Evolutionary conservation across 92 coral and sea anemone species (phyloP), one percentile per base, ranked within the genome.

Genomic region (Bergia sp.): DNA sequence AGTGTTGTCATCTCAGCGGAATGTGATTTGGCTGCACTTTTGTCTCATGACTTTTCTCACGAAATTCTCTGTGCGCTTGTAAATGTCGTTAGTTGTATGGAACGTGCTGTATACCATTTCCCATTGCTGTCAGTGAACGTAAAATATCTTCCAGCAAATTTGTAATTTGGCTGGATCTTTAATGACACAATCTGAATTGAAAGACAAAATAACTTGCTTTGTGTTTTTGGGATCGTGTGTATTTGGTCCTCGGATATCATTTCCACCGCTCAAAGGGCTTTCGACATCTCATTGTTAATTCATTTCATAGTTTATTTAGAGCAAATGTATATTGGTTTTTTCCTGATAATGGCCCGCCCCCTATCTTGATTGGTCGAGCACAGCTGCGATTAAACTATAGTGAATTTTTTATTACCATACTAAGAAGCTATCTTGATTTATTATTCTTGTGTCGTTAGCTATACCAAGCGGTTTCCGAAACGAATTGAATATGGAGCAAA

Each of bases 21-120:
- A 84, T 84, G 79, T 84, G 87, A 67, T 84, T 71, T 10, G 64
- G 23, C 75, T 71, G 77, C 75, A 47, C 45, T 84, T 71, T 84
- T 45, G 79, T n/a, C 16, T 44, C 64, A 45, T 72, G 79, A 69
- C 53, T 39, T 76, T 41, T 13, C 45, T 44, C 79, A 42, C 12
- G 47, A 42, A 16, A 20, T 13, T 37, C 36, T 12, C 21, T 45
- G 77, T 47, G 12, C 6, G n/a, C 40, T n/a, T 71, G 18, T 7
- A 42, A 37, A 29, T 84, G 40, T 21, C 79, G 10, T 71, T 45
- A 45, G 23, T 37, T 21, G 64, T 44, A 42, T 45, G 87, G 66
- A 74, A 45, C n/a, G 53, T 71, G 58, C 85, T 40, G 85, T 18
- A 21, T 1, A 18, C 11, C 12, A 6, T 5, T 39, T 66, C 20